These are phyloP conservation scores for Synergus itoensis DNA, from an alignment of 2,888 invertebrate species.

Conservation along the genomic window DNA sequence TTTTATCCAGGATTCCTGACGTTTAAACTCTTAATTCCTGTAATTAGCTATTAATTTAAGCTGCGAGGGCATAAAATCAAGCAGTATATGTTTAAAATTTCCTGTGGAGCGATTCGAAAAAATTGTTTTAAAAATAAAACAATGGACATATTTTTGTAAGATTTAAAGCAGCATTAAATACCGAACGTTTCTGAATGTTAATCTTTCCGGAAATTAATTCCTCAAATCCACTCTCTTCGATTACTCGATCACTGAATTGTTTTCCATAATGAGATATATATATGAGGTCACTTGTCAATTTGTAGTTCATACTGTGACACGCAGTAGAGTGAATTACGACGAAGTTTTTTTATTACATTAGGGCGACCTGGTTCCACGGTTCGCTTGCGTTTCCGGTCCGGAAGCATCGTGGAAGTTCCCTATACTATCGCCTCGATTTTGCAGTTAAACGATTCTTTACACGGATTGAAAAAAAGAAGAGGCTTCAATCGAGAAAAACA, in stretches of 20 bases:
- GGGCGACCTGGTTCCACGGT: slow-evolving; percentile 75
- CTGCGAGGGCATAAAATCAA: too few species aligned
- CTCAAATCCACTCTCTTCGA: neutral
- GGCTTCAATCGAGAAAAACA: slow-evolving; percentile 2
- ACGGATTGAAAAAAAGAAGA: neutral
- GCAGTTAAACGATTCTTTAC: slow-evolving; percentile 43
- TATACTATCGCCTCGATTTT: slow-evolving; percentile 37
- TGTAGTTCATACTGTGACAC: neutral
- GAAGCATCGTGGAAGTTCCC: slow-evolving; percentile 63
- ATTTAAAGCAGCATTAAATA: too few species aligned
- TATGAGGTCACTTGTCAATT: neutral
- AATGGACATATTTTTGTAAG: too few species aligned
- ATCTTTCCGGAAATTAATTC: too few species aligned
- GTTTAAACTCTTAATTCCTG: too few species aligned
- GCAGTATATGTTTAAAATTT: too few species aligned
- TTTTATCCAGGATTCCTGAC: too few species aligned
- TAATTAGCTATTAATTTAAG: too few species aligned
- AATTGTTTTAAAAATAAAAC: too few species aligned
- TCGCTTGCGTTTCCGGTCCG: slow-evolving; percentile 74
- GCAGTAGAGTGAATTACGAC: neutral
- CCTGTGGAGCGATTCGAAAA: too few species aligned
- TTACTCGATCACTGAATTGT: neutral
- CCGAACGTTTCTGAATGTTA: too few species aligned
- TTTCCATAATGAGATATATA: neutral
- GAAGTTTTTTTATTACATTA: slow-evolving; percentile 47